These are phyloP conservation scores for Muschampia plurimacula DNA, from an alignment of 2,888 invertebrate genomes.

Conservation along the genomic window DNA sequence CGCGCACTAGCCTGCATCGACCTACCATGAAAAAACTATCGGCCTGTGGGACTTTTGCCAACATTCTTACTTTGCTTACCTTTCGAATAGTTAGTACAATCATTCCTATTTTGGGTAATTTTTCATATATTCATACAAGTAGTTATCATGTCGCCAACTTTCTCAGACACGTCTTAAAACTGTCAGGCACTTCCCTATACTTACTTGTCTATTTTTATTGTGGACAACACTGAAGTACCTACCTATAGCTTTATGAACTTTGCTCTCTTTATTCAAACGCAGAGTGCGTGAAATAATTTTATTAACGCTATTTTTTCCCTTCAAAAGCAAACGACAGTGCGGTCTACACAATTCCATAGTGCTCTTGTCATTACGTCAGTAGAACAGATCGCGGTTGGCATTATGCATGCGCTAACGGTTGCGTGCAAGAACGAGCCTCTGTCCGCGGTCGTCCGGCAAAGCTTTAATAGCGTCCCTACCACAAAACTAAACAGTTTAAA, in stretches of 20 bases:
- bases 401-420: slow-evolving; percentile 77
- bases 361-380: slow-evolving; percentile 68
- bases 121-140: no score
- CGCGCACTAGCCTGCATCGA: no score
- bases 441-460: slow-evolving; percentile 11
- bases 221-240: no score
- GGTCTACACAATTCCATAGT: slow-evolving; percentile 51
- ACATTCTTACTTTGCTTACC: no score
- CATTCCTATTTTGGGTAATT: no score
- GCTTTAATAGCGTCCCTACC: slow-evolving; percentile 56
- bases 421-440: not conserved
- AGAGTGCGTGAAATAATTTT: slow-evolving; percentile 1
- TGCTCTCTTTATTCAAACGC: not conserved
- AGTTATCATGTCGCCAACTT: no score
- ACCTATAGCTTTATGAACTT: not conserved
- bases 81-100: no score
- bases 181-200: no score
- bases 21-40: no score
- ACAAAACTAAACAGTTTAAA: slow-evolving; percentile 30
- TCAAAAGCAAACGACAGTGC: slow-evolving; percentile 9
- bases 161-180: no score
- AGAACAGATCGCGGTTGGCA: slow-evolving; percentile 68
- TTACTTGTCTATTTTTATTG: no score
- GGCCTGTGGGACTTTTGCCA: no score
- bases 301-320: slow-evolving; percentile 1